phyloP scores from a whole-genome alignment of 2,113 vertebrate species.

The Psammodynastes pulverulentus region DNA sequence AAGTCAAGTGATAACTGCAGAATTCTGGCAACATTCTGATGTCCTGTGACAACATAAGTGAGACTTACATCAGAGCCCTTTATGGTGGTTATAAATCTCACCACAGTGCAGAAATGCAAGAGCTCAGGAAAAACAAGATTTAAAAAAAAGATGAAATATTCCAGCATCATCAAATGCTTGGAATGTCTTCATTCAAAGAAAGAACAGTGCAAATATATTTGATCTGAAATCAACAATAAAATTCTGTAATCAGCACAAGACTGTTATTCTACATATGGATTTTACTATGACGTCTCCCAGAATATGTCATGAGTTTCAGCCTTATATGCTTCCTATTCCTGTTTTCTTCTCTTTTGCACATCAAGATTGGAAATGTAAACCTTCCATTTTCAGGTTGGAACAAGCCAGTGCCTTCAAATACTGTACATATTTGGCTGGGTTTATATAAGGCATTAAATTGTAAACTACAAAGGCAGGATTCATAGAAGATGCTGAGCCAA shows the following conservation, averaged over 20 bases:
- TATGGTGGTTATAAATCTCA: neutral
- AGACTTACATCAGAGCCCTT: neutral
- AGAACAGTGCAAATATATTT: neutral
- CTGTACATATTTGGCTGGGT: neutral
- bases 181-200: neutral
- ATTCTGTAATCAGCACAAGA: neutral
- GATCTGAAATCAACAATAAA: neutral
- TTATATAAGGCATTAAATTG: neutral
- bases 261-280: neutral
- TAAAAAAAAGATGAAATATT: constrained; percentile 1
- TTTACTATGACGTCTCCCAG: neutral
- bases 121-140: neutral
- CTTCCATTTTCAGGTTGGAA: neutral
- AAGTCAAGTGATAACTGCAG: neutral
- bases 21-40: neutral
- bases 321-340: too few species aligned
- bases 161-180: neutral
- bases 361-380: neutral
- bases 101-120: neutral
- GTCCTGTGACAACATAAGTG: neutral
- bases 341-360: neutral
- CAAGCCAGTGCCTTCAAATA: neutral
- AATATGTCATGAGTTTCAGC: neutral
- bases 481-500: neutral
- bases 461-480: neutral